Conservation (phyloP, 64 coral and sea anemone genomes). For the Catalaphyllia jardinei region DNA sequence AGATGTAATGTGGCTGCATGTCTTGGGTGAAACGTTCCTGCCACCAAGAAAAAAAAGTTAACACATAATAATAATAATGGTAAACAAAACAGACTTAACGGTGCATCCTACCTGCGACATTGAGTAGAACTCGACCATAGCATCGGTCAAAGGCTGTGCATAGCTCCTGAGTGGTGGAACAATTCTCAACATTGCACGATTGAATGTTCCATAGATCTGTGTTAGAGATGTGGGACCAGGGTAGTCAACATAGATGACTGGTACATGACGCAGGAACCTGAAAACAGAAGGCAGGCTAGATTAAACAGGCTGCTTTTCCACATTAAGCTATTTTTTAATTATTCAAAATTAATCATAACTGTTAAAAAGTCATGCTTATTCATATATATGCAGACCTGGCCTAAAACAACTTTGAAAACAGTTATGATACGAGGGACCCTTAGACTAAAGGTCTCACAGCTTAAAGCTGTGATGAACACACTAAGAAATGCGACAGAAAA, state of each 20-base stretch:
- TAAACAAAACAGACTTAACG: too few relatives aligned
- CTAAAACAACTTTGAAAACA: too few relatives aligned
- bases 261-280: slow-evolving; percentile 94
- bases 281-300: background rate
- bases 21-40: slow-evolving; percentile 98
- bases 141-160: slow-evolving; percentile 92
- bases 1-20: slow-evolving; percentile 99
- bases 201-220: slow-evolving; percentile 99
- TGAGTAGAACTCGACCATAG: slow-evolving; percentile 97
- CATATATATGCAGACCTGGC: too few relatives aligned
- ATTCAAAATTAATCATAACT: too few relatives aligned
- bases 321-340: too few relatives aligned
- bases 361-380: too few relatives aligned
- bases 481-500: too few relatives aligned
- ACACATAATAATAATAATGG: too few relatives aligned
- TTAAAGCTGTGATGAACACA: too few relatives aligned
- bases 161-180: slow-evolving; percentile 89
- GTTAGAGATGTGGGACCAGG: slow-evolving; percentile 84
- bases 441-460: too few relatives aligned
- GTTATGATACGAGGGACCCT: too few relatives aligned
- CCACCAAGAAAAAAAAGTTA: background rate
- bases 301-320: background rate
- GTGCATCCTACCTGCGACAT: slow-evolving; percentile 82
- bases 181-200: slow-evolving; percentile 96
- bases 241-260: slow-evolving; percentile 94